phyloP scores from a whole-genome alignment of 1,140 invertebrate species.

The Aphis craccivora region DNA sequence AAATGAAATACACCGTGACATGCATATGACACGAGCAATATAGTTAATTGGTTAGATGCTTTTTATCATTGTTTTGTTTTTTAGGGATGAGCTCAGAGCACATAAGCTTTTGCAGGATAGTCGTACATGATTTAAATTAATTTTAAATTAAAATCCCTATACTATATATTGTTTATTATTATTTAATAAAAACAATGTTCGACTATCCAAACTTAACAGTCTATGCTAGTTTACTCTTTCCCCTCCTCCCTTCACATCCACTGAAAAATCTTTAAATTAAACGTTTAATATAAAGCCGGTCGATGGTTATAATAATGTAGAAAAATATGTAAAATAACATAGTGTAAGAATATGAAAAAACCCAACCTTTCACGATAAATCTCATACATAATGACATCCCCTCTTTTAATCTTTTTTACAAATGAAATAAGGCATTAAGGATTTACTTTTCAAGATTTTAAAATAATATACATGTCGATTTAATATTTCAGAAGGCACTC shows the following conservation, averaged over 20 bases:
- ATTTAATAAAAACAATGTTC: background rate
- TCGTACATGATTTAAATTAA: background rate
- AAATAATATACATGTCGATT: background rate
- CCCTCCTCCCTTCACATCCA: background rate
- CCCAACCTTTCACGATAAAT: background rate
- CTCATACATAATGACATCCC: background rate
- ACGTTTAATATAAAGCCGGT: background rate
- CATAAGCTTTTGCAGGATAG: background rate
- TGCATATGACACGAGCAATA: background rate
- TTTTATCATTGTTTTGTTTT: background rate
- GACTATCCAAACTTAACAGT: background rate
- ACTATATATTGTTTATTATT: background rate
- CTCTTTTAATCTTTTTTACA: slow-evolving; percentile 1
- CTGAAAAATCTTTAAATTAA: slow-evolving; percentile 12
- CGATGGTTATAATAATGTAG: background rate
- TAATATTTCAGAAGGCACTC: background rate
- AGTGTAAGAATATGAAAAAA: background rate
- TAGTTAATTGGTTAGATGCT: background rate
- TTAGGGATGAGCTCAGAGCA: background rate
- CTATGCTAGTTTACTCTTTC: background rate
- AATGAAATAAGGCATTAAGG: background rate
- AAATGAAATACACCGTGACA: background rate
- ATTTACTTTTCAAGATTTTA: background rate
- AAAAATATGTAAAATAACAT: background rate
- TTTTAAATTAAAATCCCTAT: slow-evolving; percentile 14